phyloP scores from a whole-genome alignment of 2,888 invertebrate species.

The Chrysolina americana region DNA sequence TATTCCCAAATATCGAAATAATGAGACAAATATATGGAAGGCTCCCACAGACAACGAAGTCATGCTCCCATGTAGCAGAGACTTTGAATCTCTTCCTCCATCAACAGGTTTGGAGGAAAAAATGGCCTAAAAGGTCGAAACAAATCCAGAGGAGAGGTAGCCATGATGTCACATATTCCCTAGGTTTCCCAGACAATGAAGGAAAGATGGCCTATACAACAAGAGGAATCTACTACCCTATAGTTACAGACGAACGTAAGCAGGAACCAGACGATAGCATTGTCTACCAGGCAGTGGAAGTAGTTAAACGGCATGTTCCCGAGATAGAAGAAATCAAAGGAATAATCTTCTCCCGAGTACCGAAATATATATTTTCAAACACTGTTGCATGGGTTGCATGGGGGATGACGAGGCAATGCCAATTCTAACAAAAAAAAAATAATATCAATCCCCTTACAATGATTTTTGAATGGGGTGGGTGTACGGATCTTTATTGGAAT shows the following conservation, averaged over 20 bases:
- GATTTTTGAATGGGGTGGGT: no score
- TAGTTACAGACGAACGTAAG: slow-evolving; percentile 7
- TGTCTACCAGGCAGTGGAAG: slow-evolving; percentile 1
- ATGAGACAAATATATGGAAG: neutral
- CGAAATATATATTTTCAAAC: neutral
- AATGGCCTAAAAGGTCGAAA: neutral
- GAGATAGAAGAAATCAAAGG: neutral
- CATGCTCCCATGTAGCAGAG: neutral
- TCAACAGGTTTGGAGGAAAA: slow-evolving; percentile 19
- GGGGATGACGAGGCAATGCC: no score
- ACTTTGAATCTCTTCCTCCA: neutral
- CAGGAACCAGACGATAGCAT: slow-evolving; percentile 6
- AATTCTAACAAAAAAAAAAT: no score
- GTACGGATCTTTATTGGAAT: no score
- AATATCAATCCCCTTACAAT: no score
- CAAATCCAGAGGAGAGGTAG: slow-evolving; percentile 1
- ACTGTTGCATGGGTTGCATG: no score
- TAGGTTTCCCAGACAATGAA: slow-evolving; percentile 11
- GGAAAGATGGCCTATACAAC: slow-evolving; percentile 1
- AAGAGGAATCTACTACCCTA: slow-evolving; percentile 7
- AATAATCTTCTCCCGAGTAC: neutral
- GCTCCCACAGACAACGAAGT: slow-evolving; percentile 1
- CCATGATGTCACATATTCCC: slow-evolving; percentile 16
- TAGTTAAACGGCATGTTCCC: neutral
- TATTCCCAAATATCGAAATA: neutral